phyloP scores from a whole-genome alignment of 2,797 vertebrate genomes.

The Spondyliosoma cantharus region DNA sequence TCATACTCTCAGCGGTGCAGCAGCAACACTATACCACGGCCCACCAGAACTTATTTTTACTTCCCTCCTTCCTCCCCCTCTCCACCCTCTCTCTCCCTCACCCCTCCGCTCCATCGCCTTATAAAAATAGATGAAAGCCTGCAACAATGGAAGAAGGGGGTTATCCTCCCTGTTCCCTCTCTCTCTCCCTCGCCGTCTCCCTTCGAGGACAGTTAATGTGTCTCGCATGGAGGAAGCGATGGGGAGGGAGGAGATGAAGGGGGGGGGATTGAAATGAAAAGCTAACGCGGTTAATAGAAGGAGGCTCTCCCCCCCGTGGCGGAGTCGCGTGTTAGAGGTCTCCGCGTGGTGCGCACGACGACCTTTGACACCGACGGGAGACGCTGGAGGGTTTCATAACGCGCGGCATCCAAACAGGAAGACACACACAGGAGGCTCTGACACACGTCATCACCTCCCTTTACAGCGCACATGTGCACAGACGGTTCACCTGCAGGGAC shows the following conservation, averaged over 20 bases:
- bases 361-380: conserved; percentile 58
- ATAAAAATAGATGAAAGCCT: conserved; percentile 81
- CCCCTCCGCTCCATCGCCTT: conserved; percentile 47
- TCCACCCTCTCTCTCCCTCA: not conserved
- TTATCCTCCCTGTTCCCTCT: conserved; percentile 56
- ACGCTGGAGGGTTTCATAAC: conserved; percentile 49
- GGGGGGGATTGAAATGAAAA: conserved; percentile 57
- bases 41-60: conserved; percentile 70
- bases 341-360: not conserved
- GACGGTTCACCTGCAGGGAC: conserved; percentile 63
- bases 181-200: conserved; percentile 27
- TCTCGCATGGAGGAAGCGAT: conserved; percentile 48
- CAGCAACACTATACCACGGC: conserved; percentile 49
- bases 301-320: conserved; percentile 3
- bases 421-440: conserved; percentile 5
- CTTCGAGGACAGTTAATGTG: conserved; percentile 74
- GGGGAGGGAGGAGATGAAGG: not conserved
- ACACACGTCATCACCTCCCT: conserved; percentile 7
- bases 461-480: conserved; percentile 35
- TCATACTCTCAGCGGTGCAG: conserved; percentile 61
- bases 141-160: conserved; percentile 72
- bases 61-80: conserved; percentile 17
- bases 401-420: not conserved
- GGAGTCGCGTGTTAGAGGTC: conserved; percentile 20
- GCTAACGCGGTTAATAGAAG: conserved; percentile 37